phyloP scores from a whole-genome alignment of 2,797 vertebrate species.

The Gobio occitaniae region DNA sequence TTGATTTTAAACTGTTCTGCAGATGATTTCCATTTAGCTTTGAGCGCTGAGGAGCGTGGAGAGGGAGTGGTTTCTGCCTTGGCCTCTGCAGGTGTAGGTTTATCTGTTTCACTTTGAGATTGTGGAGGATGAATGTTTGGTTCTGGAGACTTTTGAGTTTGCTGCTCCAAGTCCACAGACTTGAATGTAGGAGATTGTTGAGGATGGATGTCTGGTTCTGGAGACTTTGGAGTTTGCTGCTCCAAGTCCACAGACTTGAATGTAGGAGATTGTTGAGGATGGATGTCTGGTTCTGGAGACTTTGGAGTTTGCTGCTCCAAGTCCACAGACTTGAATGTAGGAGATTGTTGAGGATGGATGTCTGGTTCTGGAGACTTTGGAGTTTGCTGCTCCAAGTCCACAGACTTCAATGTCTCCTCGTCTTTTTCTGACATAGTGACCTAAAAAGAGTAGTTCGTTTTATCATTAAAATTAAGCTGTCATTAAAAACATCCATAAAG shows the following conservation, averaged over 20 bases:
- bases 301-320: slow-evolving; percentile 34
- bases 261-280: not conserved
- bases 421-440: slow-evolving; percentile 68
- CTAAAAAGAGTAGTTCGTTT: not conserved
- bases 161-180: slow-evolving; percentile 53
- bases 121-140: slow-evolving; percentile 5
- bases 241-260: slow-evolving; percentile 62
- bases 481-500: not conserved
- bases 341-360: not conserved
- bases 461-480: not conserved
- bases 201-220: no score
- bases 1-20: slow-evolving; percentile 70
- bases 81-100: slow-evolving; percentile 24
- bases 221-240: slow-evolving; percentile 9
- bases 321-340: slow-evolving; percentile 59
- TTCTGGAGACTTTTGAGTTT: not conserved
- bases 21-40: slow-evolving; percentile 45
- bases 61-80: not conserved
- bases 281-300: not conserved
- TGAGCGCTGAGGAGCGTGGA: not conserved
- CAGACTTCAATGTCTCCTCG: slow-evolving; percentile 61
- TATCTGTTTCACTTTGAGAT: slow-evolving; percentile 6
- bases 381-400: slow-evolving; percentile 44
- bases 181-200: slow-evolving; percentile 45
- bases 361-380: not conserved